Base-by-base conservation (phyloP, 2,113 vertebrate species). In the Mesocricetus auratus region DNA sequence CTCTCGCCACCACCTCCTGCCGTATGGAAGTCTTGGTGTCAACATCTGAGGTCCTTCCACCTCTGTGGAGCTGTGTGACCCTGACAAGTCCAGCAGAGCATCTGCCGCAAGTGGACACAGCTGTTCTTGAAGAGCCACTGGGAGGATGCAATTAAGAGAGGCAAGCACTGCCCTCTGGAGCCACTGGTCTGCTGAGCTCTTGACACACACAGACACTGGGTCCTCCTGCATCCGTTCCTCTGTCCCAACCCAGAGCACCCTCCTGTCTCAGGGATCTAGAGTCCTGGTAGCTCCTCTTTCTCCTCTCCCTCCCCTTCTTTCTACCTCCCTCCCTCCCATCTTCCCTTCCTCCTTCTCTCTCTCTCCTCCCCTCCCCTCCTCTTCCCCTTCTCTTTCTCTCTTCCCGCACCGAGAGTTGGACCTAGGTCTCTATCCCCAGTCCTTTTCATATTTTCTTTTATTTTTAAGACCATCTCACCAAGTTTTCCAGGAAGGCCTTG, bases 21-120 rank as follows among this genome's bases (percentile, higher is more conserved):
- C 2, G 17, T 10, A 42, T 60, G 68, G 33, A 74, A 89, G 62
- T 68, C 73, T 86, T 62, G 47, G 8, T 31, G 62, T 91, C 68
- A 96, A 69, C n/a, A 33, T 39, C 36, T 0, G 15, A 58, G 73
- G 81, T 68, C 42, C 45, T 68, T 73, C 39, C 11, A 10, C 31
- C 22, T 2, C 79, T 58, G 79, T 42, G 13, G 82, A 93, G 89
- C 21, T 85, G 7, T 6, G 33, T 73, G 95, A 86, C 95, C 92
- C 85, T 69, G 77, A 89, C 87, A 68, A 60, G 39, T 45, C 85
- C 60, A 53, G 73, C 47, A 22, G 56, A 79, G 92, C 68, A 68
- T 69, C 89, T 96, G 93, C 89, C 83, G 89, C 47, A 92, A 74
- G 56, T n/a, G 69, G 68, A n/a, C 16, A 66, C n/a, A 13, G 68